These are phyloP conservation scores for Riptortus pedestris DNA, from an alignment of 1,140 invertebrate species.

Conservation along the genomic window DNA sequence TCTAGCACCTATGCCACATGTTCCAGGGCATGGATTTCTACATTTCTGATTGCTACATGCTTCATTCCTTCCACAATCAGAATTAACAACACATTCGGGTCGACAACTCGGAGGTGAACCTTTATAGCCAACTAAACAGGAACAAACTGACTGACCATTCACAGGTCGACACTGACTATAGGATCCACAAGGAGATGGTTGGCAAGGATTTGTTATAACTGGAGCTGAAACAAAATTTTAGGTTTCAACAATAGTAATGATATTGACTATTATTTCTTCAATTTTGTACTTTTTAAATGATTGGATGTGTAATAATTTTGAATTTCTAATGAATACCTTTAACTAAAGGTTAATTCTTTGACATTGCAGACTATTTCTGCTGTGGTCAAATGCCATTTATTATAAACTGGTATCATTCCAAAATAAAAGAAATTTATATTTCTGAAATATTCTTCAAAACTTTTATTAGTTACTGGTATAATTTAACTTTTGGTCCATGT, in stretches of 20 bases:
- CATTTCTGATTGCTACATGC: conserved; percentile 64
- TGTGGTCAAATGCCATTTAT: too few species aligned
- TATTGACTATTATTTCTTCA: conserved; percentile 34
- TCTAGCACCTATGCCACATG: conserved; percentile 53
- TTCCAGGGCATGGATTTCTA: conserved; percentile 57
- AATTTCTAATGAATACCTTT: not conserved
- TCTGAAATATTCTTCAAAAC: too few species aligned
- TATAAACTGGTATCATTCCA: too few species aligned
- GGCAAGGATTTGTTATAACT: conserved; percentile 37
- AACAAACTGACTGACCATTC: conserved; percentile 43
- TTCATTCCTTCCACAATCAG: conserved; percentile 56
- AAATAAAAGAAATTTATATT: too few species aligned
- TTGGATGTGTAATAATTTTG: conserved; percentile 40
- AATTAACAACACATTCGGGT: conserved; percentile 58
- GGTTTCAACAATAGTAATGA: conserved; percentile 39
- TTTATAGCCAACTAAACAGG: conserved; percentile 45
- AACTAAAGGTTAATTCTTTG: conserved; percentile 30
- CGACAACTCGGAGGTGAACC: conserved; percentile 59
- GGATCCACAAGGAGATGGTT: conserved; percentile 46
- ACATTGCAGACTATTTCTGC: too few species aligned
- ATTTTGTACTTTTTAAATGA: conserved; percentile 45
- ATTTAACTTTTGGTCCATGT: too few species aligned
- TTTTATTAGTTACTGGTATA: too few species aligned
- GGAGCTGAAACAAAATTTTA: conserved; percentile 36
- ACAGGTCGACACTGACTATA: conserved; percentile 46